phyloP scores from a whole-genome alignment of 1,140 invertebrate species.

The Drosophila oshimai region DNA sequence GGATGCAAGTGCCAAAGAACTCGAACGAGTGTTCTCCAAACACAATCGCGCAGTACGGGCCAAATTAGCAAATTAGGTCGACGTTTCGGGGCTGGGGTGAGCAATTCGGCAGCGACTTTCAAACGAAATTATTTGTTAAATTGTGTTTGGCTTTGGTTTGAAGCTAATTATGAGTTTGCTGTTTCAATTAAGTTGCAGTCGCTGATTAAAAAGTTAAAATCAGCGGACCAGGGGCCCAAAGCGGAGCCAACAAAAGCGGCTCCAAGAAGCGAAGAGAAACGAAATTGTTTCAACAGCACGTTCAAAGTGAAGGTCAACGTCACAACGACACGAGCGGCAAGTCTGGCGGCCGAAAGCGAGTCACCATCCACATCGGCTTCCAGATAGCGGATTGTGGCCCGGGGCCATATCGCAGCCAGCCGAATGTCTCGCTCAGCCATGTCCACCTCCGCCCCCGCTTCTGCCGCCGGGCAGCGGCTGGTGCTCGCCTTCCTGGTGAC shows the following conservation, averaged over 20 bases:
- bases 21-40: constrained; percentile 6
- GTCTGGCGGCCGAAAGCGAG: constrained; percentile 54
- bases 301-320: constrained; percentile 57
- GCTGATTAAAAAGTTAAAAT: constrained; percentile 48
- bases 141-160: too few relatives aligned
- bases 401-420: not conserved
- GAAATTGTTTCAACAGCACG: constrained; percentile 44
- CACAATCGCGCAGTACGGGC: not conserved
- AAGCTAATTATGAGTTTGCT: constrained; percentile 23
- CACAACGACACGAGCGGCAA: constrained; percentile 47
- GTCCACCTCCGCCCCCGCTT: not conserved
- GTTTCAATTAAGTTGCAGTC: constrained; percentile 36
- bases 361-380: not conserved
- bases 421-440: constrained; percentile 3
- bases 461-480: constrained; percentile 9
- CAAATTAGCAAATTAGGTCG: constrained; percentile 37
- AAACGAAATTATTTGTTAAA: constrained; percentile 14
- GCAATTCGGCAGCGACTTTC: not conserved
- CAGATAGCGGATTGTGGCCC: constrained; percentile 49
- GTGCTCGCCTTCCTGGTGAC: constrained; percentile 12
- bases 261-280: constrained; percentile 32
- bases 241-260: constrained; percentile 39
- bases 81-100: constrained; percentile 7
- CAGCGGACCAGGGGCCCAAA: constrained; percentile 42
- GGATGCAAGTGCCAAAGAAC: constrained; percentile 41